phyloP scores from a whole-genome alignment of 2,113 vertebrate genomes.

The Beaufortia kweichowensis region DNA sequence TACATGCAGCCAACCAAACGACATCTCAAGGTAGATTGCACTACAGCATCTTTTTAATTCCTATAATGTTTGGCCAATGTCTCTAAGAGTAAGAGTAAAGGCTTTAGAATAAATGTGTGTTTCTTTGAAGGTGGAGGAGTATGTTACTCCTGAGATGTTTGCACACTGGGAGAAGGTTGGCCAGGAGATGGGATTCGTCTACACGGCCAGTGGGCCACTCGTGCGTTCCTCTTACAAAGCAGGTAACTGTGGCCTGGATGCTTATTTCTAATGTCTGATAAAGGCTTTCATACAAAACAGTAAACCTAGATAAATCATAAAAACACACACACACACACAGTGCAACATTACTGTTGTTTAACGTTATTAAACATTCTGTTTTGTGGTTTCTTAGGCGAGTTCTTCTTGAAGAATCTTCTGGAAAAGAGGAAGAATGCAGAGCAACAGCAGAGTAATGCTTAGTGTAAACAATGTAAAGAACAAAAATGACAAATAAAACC shows the following conservation, averaged over 20 bases:
- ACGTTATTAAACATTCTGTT: neutral
- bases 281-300: neutral
- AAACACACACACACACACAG: neutral
- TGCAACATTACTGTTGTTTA: neutral
- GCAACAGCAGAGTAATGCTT: constrained; percentile 46
- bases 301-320: too few species aligned
- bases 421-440: constrained; percentile 80
- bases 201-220: constrained; percentile 93
- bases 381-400: constrained; percentile 80
- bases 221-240: constrained; percentile 99
- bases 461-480: neutral
- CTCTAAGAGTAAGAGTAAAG: too few species aligned
- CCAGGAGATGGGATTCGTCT: constrained; percentile 89
- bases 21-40: constrained; percentile 83
- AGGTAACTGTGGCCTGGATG: constrained; percentile 71
- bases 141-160: constrained; percentile 92
- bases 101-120: constrained; percentile 25
- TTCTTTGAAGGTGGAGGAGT: constrained; percentile 88
- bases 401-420: constrained; percentile 95
- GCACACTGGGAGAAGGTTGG: constrained; percentile 93
- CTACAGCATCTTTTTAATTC: too few species aligned
- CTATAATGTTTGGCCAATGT: too few species aligned
- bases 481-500: neutral
- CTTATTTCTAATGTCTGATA: neutral
- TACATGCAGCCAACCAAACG: constrained; percentile 99